Evolutionary conservation across 2,888 invertebrate species (phyloP).

Genomic region (Epirrhoe alternata): DNA sequence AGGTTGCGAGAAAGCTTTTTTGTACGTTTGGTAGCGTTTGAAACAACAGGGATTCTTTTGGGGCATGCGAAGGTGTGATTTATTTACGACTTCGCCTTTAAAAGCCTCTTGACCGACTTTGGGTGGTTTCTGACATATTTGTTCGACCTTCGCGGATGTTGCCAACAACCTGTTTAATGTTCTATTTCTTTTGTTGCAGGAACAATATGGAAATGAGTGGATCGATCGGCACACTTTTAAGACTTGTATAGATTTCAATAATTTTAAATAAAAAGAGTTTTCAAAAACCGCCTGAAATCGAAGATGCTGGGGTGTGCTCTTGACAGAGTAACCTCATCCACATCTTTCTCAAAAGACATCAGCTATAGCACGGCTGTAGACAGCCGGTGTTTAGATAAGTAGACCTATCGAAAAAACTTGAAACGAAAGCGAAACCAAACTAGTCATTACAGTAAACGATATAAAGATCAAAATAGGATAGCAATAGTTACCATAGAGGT

Average conservation of each 20-base stretch:
- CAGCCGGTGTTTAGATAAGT: slow-evolving; percentile 83
- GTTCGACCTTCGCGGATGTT: slow-evolving; percentile 56
- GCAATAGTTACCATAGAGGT: slow-evolving; percentile 76
- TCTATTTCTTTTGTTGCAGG: slow-evolving; percentile 77
- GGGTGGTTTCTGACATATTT: slow-evolving; percentile 67
- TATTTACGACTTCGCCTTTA: slow-evolving; percentile 79
- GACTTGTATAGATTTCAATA: slow-evolving; percentile 53
- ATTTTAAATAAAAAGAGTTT: slow-evolving; percentile 57
- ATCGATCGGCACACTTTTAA: slow-evolving; percentile 54
- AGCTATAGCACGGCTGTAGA: slow-evolving; percentile 79
- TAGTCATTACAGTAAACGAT: slow-evolving; percentile 69
- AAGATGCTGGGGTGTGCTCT: slow-evolving; percentile 84
- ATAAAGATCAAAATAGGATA: slow-evolving; percentile 54
- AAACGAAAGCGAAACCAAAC: slow-evolving; percentile 57
- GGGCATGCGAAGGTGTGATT: slow-evolving; percentile 82
- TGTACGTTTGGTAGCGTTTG: slow-evolving; percentile 81
- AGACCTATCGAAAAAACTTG: slow-evolving; percentile 55
- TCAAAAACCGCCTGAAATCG: slow-evolving; percentile 65
- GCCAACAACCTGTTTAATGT: slow-evolving; percentile 60
- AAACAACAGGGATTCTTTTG: slow-evolving; percentile 72
- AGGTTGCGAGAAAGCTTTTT: slow-evolving; percentile 76
- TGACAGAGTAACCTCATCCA: slow-evolving; percentile 72
- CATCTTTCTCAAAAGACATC: slow-evolving; percentile 62
- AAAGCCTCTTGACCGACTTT: slow-evolving; percentile 76
- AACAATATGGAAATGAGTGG: slow-evolving; percentile 72